Base-by-base conservation (phyloP, 2,113 vertebrate genomes). In the Smithornis capensis region DNA sequence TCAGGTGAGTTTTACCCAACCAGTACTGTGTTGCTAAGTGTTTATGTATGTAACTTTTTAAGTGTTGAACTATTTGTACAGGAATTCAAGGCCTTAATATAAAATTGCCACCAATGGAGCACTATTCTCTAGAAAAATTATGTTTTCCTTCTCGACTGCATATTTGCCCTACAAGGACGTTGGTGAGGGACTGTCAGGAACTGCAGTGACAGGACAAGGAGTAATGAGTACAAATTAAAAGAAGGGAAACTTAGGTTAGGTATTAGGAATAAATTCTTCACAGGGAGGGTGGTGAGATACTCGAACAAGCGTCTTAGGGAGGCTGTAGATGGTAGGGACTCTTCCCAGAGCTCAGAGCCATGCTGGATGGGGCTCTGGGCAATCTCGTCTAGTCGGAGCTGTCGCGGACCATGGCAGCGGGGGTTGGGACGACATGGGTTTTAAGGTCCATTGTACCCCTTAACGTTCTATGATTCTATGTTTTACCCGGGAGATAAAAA, bases 101-200 rank as follows among this genome's bases (percentile, higher is more conserved):
- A 8, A 19, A 13, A 12, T 8, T 44, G 31, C 52, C 3, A 3
- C 14, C 35, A n/a, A 21, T 0, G 31, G 3, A n/a, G 11, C 25
- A 14, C 1, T 2, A 15, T 3, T 0, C 6, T 35, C 6, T 2
- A 49, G 6, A 44, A 49, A 42, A 19, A 21, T 2, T 4, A 2
- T 0, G 4, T 6, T 16, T 7, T 4, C 9, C 38, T 10, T 50
- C 56, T 3, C 25, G 25, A 8, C 4, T 0, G n/a, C 4, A 0
- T 3, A 60, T 53, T 8, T 14, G 53, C 13, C 24, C 35, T 21
- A 25, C 24, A 52, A 33, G 10, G 28, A 33, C 31, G 24, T 1
- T 16, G 37, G 44, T 50, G 27, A 42, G 12, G 19, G 64, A 9
- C 5, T 27, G 12, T 12, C 22, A 28, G 24, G 9, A 68, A 24